Base-by-base conservation (phyloP, 2,797 vertebrate species). In the Glyptemys insculpta region DNA sequence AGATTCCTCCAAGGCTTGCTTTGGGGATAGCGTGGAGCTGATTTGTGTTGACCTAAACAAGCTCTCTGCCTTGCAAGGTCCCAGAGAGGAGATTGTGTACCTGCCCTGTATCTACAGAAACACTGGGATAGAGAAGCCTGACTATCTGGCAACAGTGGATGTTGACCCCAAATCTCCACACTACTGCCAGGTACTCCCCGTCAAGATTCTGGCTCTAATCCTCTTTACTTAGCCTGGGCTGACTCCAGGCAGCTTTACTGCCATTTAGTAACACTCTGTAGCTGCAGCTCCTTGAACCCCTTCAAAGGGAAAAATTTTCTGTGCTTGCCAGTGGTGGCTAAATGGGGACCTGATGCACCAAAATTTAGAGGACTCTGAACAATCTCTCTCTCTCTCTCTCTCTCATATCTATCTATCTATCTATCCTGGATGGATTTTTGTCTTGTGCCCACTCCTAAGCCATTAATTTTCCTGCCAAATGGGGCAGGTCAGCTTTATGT, bases 71-170 rank as follows among this genome's bases (percentile, higher is more conserved):
- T 81, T 74, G 14, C 23, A 52, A 98, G 99, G 99, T 56, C 99
- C 99, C 65, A 97, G 98, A 79, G 99, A 99, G 96, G 92, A 99
- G 98, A 98, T 99, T 0, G 94, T 99, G 27, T 99, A 99, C 93
- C 81, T 99, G 95, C 99, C 99, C 6, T 99, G 99, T 78, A 98
- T 99, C 97, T 99, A 99, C 97, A 98, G 99, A 14, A 99, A 98
- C 98, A 99, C 99, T 0, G 98, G 94, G 23, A 96, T 41, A 3
- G 94, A 98, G n/a, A 99, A 99, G 80, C 99, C 99, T 0, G 99
- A 99, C 96, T 99, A 99, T 90, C 97, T 99, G 85, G 99, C 99
- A 89, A 99, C 99, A 0, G 99, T 99, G 27, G 99, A 99, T 2
- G 98, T 99, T 0, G 94, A 99, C 84, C 99, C 99, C 2, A 83